Base-by-base conservation (phyloP, 2,888 invertebrate genomes). In the Lagria hirta region DNA sequence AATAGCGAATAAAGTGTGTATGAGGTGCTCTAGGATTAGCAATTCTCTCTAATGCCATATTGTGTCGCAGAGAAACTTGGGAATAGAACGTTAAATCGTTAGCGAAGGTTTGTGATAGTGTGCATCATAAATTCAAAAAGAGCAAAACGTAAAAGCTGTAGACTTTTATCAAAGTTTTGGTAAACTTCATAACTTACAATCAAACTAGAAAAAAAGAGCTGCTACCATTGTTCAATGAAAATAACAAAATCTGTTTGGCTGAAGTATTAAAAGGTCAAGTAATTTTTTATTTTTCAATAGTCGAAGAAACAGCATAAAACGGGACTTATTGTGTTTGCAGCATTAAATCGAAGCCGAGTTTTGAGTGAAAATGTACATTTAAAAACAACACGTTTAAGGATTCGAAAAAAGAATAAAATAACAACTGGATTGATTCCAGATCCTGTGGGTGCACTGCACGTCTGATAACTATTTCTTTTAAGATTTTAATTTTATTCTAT, bases 371-470 rank as follows among this genome's bases (percentile, higher is more conserved):
- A 35, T 29, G 28, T 23, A 41, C 46, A 34, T 35, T 46, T 46
- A 16, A 36, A 45, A 46, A 46, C 36, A 46, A 35, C 46, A 46
- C 46, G 46, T 46, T 35, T 21, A 24, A 46, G 26, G 36, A 46
- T 41, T 35, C 14, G 26, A 17, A 40, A 35, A 36, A 44, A 40
- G 30, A 40, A 30, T 24, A 15, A 12, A 35, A 24, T 13, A 37
- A 35, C 40, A 46, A 35, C 35, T 46, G 46, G 45, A 40, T 41
- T 40, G 20, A 26, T 35, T 46, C 46, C 40, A 46, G 29, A 40
- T 20, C 20, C 20, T 35, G 24, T 29, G 28, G 24, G 30, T 30
- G 32, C 26, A 30, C 35, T 46, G 34, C 35, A 46, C 41, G 41
- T 40, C 46, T 46, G 35, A 36, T 40, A 17, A 41, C 42, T 35